A percentile compares a stretch with the other conserved stretches of the same genome.
phyloP scores from a whole-genome alignment of 1,140 invertebrate species.

The Lepidurus packardi region DNA sequence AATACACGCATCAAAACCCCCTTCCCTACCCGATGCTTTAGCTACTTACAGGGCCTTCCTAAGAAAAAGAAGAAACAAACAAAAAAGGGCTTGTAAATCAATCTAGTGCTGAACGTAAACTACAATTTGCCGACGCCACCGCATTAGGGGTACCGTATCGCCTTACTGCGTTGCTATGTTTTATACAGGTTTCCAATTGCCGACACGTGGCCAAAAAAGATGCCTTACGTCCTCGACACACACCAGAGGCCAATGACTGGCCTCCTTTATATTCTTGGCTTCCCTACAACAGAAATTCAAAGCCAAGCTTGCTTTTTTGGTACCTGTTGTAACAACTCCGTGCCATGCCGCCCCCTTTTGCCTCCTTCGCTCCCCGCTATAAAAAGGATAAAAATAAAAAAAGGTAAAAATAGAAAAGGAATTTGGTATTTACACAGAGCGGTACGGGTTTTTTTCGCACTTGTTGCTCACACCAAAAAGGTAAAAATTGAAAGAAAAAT shows the following conservation, averaged over 20 bases:
- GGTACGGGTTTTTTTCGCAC: neutral
- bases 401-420: no score
- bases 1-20: neutral
- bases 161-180: neutral
- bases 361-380: neutral
- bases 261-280: slow-evolving; percentile 1
- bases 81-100: neutral
- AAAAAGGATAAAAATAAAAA: no score
- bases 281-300: neutral
- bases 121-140: no score
- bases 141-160: no score
- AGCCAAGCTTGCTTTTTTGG: neutral
- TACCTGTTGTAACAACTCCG: neutral
- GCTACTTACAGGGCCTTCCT: neutral
- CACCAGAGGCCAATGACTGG: slow-evolving; percentile 4
- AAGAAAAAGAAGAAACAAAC: neutral
- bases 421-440: neutral
- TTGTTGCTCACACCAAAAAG: neutral
- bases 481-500: no score
- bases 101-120: neutral
- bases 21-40: neutral
- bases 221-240: neutral
- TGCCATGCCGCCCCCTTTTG: neutral
- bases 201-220: slow-evolving; percentile 1
- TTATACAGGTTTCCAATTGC: neutral